Percentiles rank a stretch among this genome's conserved stretches.
Conservation (phyloP, 2,797 vertebrate species). For the Parauchenoglanis punctatus region DNA sequence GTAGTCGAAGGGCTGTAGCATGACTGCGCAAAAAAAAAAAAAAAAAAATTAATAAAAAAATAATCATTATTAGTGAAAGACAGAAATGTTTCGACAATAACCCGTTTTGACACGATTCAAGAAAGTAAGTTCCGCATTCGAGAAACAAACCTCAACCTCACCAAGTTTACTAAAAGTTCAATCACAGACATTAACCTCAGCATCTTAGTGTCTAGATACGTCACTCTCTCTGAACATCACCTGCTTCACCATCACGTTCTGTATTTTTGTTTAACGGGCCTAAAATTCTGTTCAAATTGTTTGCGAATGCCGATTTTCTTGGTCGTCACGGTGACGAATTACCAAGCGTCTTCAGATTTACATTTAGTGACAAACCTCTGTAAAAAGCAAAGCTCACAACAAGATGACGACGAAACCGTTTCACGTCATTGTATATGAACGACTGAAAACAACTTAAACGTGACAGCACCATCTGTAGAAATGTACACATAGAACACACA, state of each 20-base stretch:
- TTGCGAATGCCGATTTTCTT: background rate
- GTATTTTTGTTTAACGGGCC: background rate
- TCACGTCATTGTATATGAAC: background rate
- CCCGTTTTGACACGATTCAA: background rate
- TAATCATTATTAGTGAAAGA: background rate
- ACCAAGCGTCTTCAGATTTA: background rate
- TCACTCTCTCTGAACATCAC: background rate
- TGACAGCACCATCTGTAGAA: background rate
- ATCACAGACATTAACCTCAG: background rate
- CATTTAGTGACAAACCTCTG: background rate
- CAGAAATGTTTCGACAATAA: background rate
- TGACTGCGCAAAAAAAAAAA: constrained; percentile 78
- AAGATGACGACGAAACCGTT: background rate
- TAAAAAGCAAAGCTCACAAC: background rate
- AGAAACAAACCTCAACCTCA: background rate
- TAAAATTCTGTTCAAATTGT: background rate
- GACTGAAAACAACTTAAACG: background rate
- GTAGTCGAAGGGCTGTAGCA: constrained; percentile 98
- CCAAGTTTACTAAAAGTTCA: background rate
- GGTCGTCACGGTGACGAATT: background rate
- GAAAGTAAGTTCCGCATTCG: background rate
- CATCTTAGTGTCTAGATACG: background rate
- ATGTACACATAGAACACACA: too few relatives aligned
- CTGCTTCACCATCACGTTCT: background rate
- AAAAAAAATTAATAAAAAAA: background rate